A percentile compares a stretch with the other conserved stretches of the same genome.
These are phyloP conservation scores for Oscheius sp. DNA, from an alignment of 2,888 invertebrate species.

Conservation along the genomic window DNA sequence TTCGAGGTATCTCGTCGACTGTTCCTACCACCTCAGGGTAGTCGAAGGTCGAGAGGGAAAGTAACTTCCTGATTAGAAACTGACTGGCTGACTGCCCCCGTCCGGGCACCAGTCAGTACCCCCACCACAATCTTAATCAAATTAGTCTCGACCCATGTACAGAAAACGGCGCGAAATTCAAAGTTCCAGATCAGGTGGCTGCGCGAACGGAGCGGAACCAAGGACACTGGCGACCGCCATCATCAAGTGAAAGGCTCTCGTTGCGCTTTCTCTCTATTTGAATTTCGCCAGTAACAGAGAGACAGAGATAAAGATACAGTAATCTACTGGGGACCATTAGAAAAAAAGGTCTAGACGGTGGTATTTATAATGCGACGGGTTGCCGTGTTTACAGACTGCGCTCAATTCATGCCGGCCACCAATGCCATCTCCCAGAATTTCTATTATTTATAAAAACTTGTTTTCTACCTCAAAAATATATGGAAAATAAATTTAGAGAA, in stretches of 20 bases:
- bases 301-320: background rate
- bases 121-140: constrained; percentile 7
- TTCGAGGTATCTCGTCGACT: background rate
- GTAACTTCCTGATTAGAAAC: background rate
- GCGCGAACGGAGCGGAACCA: constrained; percentile 15
- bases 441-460: too few relatives aligned
- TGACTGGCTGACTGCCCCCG: background rate
- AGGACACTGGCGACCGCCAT: constrained; percentile 6
- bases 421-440: too few relatives aligned
- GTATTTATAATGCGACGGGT: too few relatives aligned
- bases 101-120: constrained; percentile 6
- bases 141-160: constrained; percentile 9
- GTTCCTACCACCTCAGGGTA: constrained; percentile 9
- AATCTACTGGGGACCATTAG: background rate
- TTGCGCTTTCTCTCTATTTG: constrained; percentile 14
- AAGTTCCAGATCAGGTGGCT: constrained; percentile 9
- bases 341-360: too few relatives aligned
- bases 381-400: too few relatives aligned
- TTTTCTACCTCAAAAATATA: background rate
- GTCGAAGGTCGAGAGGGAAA: constrained; percentile 11
- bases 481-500: background rate
- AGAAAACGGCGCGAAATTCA: constrained; percentile 15
- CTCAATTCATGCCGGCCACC: too few relatives aligned
- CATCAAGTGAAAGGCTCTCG: constrained; percentile 20
- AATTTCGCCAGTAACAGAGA: constrained; percentile 1